These are phyloP conservation scores for Dendrolimus kikuchii DNA, from an alignment of 1,140 invertebrate species.

Conservation along the genomic window DNA sequence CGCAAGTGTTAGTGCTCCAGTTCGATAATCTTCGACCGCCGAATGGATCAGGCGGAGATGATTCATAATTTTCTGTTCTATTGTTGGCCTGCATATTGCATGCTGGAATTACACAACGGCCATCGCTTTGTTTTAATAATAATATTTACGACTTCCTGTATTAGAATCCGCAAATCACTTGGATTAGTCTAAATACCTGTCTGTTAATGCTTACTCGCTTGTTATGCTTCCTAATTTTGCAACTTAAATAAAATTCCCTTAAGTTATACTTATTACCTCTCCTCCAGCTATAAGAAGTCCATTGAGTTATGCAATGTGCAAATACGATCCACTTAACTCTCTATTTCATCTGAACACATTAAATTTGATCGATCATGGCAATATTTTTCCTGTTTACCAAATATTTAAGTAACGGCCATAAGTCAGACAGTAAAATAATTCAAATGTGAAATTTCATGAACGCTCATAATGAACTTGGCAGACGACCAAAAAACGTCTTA, in stretches of 20 bases:
- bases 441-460: conserved; percentile 72
- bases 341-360: conserved; percentile 59
- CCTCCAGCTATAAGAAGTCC: not conserved
- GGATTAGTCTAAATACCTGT: not conserved
- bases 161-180: not conserved
- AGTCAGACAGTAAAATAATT: conserved; percentile 72
- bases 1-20: conserved; percentile 63
- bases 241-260: not conserved
- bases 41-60: conserved; percentile 59
- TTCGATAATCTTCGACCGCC: conserved; percentile 64
- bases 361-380: conserved; percentile 69
- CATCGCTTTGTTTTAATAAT: conserved; percentile 37
- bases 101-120: conserved; percentile 55
- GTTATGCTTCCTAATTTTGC: not conserved
- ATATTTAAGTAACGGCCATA: conserved; percentile 72
- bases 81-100: conserved; percentile 62
- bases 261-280: not conserved
- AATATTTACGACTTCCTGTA: conserved; percentile 7
- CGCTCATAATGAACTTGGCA: conserved; percentile 72
- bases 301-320: conserved; percentile 12
- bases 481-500: conserved; percentile 70
- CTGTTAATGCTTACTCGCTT: not conserved
- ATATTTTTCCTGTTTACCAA: conserved; percentile 73
- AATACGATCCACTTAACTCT: conserved; percentile 49
- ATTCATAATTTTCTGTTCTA: conserved; percentile 65